Evolutionary conservation across 2,113 vertebrate genomes (phyloP), one percentile per base, ranked within the genome.

Genomic region (Todiramphus chloris): DNA sequence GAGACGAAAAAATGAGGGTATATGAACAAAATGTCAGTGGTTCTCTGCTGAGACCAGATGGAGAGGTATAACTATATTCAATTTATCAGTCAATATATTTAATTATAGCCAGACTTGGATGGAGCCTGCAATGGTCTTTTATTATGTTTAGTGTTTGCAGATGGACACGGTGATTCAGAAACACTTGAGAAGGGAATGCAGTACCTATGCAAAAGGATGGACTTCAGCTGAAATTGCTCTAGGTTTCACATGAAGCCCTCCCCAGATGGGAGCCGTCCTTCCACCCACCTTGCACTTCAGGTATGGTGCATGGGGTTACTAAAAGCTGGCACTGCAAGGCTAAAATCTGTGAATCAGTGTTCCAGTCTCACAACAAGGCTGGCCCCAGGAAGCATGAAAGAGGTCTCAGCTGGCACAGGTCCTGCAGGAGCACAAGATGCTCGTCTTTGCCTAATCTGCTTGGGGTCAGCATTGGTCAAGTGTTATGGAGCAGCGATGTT

Each of bases 51-150:
- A 91, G 89, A 94, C 74, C 94, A 95, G 96, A 96, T 95, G 95
- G 91, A 94, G 95, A 96, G 75, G 91, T 97, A 96, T 92, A 94
- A 95, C 85, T 93, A 41, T 46, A 77, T 82, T 93, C 90, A 74
- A 85, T 90, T 86, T 78, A 83, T 95, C 96, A 96, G 90, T 85
- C 93, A 82, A 84, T 93, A 90, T 92, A 95, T 93, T 97, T 92
- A 93, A 96, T 97, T 97, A 95, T 53, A 94, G 77, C 53, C 55
- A 83, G 76, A 83, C 88, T 94, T 85, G 87, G 74, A 90, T 90
- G 66, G 89, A 95, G 87, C 66, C 79, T 89, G 81, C 88, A 95
- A 55, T 78, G 67, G 74, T 43, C 73, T 89, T 91, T 93, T 86
- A 82, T 91, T 95, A 76, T 87, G 87, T 87, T 95, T 74, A 64